Evolutionary conservation across 2,797 vertebrate genomes (phyloP).

Genomic region (Manis crassicaudata): DNA sequence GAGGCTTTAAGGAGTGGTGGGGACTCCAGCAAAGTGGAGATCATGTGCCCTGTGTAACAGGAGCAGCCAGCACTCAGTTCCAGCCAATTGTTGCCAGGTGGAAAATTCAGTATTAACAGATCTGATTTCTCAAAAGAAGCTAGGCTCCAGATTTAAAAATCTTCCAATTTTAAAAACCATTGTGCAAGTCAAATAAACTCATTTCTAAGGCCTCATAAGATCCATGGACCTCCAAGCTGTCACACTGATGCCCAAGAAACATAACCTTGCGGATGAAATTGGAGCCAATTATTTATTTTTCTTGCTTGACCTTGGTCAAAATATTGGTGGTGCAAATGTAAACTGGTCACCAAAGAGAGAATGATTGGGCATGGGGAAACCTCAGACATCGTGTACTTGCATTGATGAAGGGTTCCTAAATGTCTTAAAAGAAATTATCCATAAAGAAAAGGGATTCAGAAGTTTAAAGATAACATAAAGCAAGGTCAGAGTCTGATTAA

Average conservation of each 20-base stretch:
- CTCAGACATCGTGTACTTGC: background rate
- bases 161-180: conserved; percentile 44
- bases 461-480: background rate
- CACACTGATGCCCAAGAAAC: background rate
- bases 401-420: background rate
- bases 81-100: background rate
- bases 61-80: background rate
- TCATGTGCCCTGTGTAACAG: background rate
- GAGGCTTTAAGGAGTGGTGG: background rate
- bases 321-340: background rate
- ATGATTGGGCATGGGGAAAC: background rate
- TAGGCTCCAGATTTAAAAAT: background rate
- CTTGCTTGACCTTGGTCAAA: conserved; percentile 28
- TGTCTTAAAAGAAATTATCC: background rate
- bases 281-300: background rate
- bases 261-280: background rate
- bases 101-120: conserved; percentile 20
- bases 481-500: background rate
- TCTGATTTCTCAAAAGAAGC: conserved; percentile 48
- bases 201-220: background rate
- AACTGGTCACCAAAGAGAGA: background rate
- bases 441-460: conserved; percentile 20
- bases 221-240: background rate
- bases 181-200: conserved; percentile 38
- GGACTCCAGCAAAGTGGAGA: background rate